Percentiles rank a stretch among this genome's conserved stretches.
phyloP scores from a whole-genome alignment of 2,113 vertebrate species.

The Oreochromis tanganicae region DNA sequence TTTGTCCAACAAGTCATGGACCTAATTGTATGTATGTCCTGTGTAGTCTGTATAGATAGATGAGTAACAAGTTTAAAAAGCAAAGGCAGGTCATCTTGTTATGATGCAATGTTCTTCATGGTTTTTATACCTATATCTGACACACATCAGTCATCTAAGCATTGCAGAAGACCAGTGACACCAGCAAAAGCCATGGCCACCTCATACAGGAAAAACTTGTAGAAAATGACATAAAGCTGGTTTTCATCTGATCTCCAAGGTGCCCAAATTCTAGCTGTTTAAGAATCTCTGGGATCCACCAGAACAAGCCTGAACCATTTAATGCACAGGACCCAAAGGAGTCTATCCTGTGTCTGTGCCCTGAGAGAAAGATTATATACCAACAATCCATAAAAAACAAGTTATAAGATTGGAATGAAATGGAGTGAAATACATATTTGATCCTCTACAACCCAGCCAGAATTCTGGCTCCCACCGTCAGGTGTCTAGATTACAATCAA shows the following conservation, averaged over 20 bases:
- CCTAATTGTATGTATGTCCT: neutral
- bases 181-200: neutral
- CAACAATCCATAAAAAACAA: neutral
- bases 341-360: neutral
- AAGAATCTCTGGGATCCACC: neutral
- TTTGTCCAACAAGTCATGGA: neutral
- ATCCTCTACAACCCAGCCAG: neutral
- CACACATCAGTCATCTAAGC: neutral
- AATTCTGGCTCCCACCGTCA: neutral
- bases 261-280: neutral
- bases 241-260: neutral
- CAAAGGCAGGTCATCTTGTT: neutral
- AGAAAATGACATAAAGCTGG: rapidly evolving
- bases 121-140: neutral
- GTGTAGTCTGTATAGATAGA: neutral
- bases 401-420: neutral
- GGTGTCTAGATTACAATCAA: neutral
- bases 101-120: neutral
- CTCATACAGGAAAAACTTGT: neutral
- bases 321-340: neutral
- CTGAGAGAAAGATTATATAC: neutral
- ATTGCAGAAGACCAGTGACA: neutral
- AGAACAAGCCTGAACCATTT: neutral
- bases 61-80: neutral
- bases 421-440: neutral